Evolutionary conservation across 2,888 invertebrate genomes (phyloP).

Genomic region (Morpho achilles): DNA sequence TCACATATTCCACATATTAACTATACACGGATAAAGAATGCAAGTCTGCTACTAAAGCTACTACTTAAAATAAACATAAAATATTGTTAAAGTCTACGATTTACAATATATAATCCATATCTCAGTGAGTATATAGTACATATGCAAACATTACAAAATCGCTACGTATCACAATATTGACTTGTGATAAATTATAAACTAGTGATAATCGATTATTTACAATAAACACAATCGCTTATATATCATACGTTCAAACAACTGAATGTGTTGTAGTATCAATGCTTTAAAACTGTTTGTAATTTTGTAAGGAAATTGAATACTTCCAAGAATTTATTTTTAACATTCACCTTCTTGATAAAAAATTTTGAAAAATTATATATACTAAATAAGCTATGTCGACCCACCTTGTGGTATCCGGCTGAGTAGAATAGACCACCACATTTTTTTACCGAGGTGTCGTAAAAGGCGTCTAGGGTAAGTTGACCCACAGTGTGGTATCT

Average conservation of each 20-base stretch:
- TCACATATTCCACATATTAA: neutral
- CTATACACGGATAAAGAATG: neutral
- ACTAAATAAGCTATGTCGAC: too few species aligned
- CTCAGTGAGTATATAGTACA: neutral
- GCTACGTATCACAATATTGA: neutral
- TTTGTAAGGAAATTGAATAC: too few species aligned
- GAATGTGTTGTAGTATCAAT: neutral
- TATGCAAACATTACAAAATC: conserved; percentile 9
- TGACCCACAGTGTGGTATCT: too few species aligned
- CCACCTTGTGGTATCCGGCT: too few species aligned
- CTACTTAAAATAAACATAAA: conserved; percentile 1
- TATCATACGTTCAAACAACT: conserved; percentile 1
- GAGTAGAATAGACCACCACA: too few species aligned
- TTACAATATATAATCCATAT: neutral
- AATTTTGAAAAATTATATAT: too few species aligned
- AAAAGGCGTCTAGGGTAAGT: too few species aligned
- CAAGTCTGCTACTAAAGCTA: neutral
- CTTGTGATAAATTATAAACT: conserved; percentile 7
- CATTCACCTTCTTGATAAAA: too few species aligned
- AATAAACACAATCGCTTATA: neutral
- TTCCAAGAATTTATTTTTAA: too few species aligned
- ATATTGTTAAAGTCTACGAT: neutral
- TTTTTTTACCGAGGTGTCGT: too few species aligned
- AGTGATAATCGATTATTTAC: conserved; percentile 7
- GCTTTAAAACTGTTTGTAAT: too few species aligned